Evolutionary conservation across 2,797 vertebrate genomes (phyloP).

Genomic region (Enteromius afrohamiltoni): DNA sequence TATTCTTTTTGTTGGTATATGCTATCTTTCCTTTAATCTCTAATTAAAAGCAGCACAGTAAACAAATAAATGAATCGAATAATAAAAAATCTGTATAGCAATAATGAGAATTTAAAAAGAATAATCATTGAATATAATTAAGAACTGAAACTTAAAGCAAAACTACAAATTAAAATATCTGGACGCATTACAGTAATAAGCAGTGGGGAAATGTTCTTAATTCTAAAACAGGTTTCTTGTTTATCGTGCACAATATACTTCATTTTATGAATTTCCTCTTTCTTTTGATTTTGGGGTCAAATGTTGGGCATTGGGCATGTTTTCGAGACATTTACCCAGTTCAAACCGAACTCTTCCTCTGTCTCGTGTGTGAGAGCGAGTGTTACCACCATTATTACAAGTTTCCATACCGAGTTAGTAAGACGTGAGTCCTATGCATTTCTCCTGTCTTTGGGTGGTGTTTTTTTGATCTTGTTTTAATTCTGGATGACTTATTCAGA

Average conservation of each 20-base stretch:
- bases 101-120: not conserved
- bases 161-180: not conserved
- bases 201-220: not conserved
- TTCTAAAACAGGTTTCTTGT: not conserved
- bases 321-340: not conserved
- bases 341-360: not conserved
- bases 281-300: not conserved
- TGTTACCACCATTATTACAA: not conserved
- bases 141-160: not conserved
- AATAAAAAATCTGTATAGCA: not conserved
- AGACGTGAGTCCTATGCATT: conserved; percentile 7
- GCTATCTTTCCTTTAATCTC: not conserved
- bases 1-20: not conserved
- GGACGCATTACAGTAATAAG: not conserved
- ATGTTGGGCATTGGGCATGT: not conserved
- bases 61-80: not conserved
- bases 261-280: not conserved
- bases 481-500: conserved; percentile 29
- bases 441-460: not conserved
- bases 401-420: not conserved
- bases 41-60: not conserved
- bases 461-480: not conserved
- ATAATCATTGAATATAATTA: not conserved
- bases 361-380: not conserved
- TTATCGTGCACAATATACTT: not conserved